Percentiles rank a stretch among this genome's conserved stretches.
These are phyloP conservation scores for Sinonovacula constricta DNA, from an alignment of 1,140 invertebrate genomes.

Conservation along the genomic window DNA sequence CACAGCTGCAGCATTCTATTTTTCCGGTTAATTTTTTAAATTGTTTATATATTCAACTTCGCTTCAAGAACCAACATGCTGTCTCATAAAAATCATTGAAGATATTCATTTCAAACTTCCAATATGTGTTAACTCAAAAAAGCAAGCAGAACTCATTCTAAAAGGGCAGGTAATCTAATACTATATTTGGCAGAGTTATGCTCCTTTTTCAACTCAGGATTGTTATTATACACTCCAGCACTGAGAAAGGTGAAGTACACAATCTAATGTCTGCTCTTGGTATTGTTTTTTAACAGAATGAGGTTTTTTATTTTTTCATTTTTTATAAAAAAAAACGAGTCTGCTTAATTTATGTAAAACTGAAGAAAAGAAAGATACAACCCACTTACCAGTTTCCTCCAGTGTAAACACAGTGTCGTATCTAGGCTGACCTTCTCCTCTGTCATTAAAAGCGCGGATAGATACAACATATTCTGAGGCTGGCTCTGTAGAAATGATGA, in stretches of 20 bases:
- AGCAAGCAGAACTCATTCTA: too few species aligned
- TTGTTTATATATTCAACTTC: too few species aligned
- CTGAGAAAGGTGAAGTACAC: not conserved
- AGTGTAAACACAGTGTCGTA: constrained; percentile 93
- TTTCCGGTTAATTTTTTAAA: too few species aligned
- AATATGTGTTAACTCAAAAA: too few species aligned
- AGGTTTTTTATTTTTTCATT: not conserved
- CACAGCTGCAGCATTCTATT: too few species aligned
- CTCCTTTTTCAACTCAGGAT: too few species aligned
- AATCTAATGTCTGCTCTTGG: not conserved
- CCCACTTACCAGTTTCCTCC: constrained; percentile 69
- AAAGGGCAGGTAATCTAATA: too few species aligned
- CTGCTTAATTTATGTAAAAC: not conserved
- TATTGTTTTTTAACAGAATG: not conserved
- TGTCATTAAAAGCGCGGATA: constrained; percentile 92
- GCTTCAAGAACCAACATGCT: too few species aligned
- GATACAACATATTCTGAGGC: constrained; percentile 98
- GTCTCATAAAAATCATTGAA: too few species aligned
- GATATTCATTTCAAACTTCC: too few species aligned
- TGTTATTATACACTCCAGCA: too few species aligned
- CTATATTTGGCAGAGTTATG: too few species aligned
- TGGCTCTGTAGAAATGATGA: constrained; percentile 85
- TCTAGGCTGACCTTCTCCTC: constrained; percentile 92
- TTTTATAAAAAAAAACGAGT: not conserved
- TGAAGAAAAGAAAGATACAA: not conserved